Conservation (phyloP, 1,140 invertebrate genomes). For the Argopecten irradians region DNA sequence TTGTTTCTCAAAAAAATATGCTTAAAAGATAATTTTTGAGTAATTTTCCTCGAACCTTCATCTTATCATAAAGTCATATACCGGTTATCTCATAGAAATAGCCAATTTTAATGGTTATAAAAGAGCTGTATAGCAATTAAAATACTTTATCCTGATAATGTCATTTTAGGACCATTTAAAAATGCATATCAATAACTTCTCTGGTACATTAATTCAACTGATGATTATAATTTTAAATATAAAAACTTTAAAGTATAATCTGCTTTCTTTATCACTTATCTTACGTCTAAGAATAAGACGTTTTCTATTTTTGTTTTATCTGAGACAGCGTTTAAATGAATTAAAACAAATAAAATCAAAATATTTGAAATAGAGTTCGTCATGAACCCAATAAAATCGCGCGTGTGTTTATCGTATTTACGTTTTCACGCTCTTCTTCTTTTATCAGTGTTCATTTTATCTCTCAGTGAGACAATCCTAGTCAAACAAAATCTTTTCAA, state of each 20-base stretch:
- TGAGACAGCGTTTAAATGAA: neutral
- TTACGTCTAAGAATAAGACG: neutral
- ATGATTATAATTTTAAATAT: neutral
- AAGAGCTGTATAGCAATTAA: neutral
- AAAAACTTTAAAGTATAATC: neutral
- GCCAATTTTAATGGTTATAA: neutral
- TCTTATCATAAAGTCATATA: neutral
- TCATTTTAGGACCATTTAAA: slow-evolving; percentile 9
- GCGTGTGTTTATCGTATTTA: neutral
- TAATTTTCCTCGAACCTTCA: neutral
- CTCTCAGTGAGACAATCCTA: neutral
- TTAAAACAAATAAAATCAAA: neutral
- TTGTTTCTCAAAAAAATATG: neutral
- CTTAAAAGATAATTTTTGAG: neutral
- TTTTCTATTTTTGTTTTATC: neutral
- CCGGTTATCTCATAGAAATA: neutral
- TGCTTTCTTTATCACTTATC: neutral
- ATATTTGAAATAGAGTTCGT: neutral
- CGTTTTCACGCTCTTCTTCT: neutral
- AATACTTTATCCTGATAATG: neutral
- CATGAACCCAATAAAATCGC: neutral
- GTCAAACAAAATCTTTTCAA: neutral
- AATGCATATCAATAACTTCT: neutral
- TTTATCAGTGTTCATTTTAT: neutral
- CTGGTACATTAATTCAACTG: neutral